These are phyloP conservation scores for Rhabdomys dilectus DNA, from an alignment of 2,113 vertebrate genomes.

Conservation along the genomic window DNA sequence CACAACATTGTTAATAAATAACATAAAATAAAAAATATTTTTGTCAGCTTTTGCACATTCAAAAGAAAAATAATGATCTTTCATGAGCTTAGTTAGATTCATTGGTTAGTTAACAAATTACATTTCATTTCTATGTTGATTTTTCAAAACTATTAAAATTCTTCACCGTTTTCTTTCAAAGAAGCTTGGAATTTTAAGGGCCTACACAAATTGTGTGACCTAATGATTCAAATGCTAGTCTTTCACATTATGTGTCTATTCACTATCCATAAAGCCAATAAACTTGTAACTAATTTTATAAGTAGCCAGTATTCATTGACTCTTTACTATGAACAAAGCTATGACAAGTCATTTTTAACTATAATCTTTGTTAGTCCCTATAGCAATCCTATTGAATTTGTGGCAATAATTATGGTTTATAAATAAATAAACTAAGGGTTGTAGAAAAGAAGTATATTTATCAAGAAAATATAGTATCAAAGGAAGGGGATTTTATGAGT, in stretches of 20 bases:
- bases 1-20: background rate
- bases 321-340: background rate
- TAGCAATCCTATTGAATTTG: background rate
- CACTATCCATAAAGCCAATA: background rate
- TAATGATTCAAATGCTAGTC: background rate
- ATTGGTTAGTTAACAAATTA: background rate
- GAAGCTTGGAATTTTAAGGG: background rate
- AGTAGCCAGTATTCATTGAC: background rate
- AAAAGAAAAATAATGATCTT: constrained; percentile 28
- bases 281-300: background rate
- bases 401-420: constrained; percentile 1
- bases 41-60: background rate
- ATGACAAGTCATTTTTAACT: background rate
- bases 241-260: background rate
- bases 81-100: background rate
- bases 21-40: background rate
- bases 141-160: background rate
- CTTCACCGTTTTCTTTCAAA: constrained; percentile 22
- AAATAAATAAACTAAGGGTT: background rate
- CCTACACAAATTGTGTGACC: background rate
- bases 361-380: background rate
- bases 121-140: background rate
- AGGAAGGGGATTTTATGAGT: background rate
- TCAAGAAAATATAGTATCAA: constrained; percentile 4
- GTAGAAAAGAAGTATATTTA: background rate